Conservation (phyloP, 2,888 invertebrate genomes). For the Priapulus caudatus region DNA sequence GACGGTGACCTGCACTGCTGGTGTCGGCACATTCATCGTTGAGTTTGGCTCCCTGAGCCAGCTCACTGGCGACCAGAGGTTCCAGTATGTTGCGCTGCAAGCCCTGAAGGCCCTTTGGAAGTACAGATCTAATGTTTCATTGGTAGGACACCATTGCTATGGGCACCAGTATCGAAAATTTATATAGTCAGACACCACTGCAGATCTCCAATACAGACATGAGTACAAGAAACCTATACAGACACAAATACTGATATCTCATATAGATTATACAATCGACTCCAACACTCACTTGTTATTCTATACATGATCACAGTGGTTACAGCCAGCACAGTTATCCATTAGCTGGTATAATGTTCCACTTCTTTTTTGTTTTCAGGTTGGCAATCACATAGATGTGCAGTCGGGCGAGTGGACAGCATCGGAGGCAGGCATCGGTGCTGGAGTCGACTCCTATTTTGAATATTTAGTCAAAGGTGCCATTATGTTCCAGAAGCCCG, state of each 20-base stretch:
- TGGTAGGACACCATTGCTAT: constrained; percentile 30
- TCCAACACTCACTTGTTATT: no score
- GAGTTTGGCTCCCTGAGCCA: constrained; percentile 90
- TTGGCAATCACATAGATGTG: constrained; percentile 95
- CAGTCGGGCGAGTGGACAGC: constrained; percentile 92
- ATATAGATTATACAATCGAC: constrained; percentile 8
- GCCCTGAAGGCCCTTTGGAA: constrained; percentile 79
- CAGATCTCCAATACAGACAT: no score
- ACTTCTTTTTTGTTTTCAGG: constrained; percentile 42
- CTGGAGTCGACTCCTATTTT: constrained; percentile 89
- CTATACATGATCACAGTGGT: no score
- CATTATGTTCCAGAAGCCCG: constrained; percentile 73
- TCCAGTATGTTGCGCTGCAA: constrained; percentile 78
- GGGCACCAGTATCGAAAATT: background rate
- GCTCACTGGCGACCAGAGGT: constrained; percentile 82
- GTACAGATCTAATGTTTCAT: constrained; percentile 63
- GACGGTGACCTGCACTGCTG: constrained; percentile 91
- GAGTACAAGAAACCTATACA: background rate
- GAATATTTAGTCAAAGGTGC: constrained; percentile 97
- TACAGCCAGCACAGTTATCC: no score
- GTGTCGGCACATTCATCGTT: constrained; percentile 89
- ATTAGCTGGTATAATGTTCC: no score
- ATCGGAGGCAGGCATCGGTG: constrained; percentile 84
- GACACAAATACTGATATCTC: constrained; percentile 5
- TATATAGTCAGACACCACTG: background rate